Evolutionary conservation across 2,113 vertebrate species (phyloP).

Genomic region (Atherinomorus stipes): DNA sequence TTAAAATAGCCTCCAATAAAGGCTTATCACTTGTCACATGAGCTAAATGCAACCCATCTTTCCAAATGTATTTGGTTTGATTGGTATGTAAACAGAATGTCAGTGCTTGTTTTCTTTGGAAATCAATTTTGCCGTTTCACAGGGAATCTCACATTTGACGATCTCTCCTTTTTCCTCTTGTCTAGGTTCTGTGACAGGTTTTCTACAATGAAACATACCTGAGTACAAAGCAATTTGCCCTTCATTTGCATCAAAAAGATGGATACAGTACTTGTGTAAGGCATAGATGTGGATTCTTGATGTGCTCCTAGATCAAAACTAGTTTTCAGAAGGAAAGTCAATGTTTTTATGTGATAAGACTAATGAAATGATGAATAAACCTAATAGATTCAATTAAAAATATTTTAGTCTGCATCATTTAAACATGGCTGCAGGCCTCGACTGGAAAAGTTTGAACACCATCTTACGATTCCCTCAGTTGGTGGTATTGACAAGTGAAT

Average conservation of each 20-base stretch:
- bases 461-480: no score
- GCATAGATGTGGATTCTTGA: constrained; percentile 22
- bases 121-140: constrained; percentile 57
- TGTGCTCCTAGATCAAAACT: constrained; percentile 13
- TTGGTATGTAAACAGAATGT: constrained; percentile 64
- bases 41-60: constrained; percentile 50
- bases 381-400: no score
- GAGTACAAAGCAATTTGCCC: constrained; percentile 59
- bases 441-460: no score
- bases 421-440: no score
- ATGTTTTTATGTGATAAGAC: no score
- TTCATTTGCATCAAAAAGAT: constrained; percentile 65
- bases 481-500: no score
- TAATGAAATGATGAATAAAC: no score
- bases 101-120: constrained; percentile 60
- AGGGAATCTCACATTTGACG: constrained; percentile 46
- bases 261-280: constrained; percentile 22
- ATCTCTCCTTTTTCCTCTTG: constrained; percentile 28
- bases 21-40: constrained; percentile 61
- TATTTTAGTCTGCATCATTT: no score
- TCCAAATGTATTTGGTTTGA: constrained; percentile 65
- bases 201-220: constrained; percentile 60
- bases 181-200: constrained; percentile 57
- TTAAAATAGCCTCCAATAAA: constrained; percentile 60
- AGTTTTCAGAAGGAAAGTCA: not conserved